Evolutionary conservation across 2,113 vertebrate genomes (phyloP), one percentile per base, ranked within the genome.

Genomic region (Petroica traversi): DNA sequence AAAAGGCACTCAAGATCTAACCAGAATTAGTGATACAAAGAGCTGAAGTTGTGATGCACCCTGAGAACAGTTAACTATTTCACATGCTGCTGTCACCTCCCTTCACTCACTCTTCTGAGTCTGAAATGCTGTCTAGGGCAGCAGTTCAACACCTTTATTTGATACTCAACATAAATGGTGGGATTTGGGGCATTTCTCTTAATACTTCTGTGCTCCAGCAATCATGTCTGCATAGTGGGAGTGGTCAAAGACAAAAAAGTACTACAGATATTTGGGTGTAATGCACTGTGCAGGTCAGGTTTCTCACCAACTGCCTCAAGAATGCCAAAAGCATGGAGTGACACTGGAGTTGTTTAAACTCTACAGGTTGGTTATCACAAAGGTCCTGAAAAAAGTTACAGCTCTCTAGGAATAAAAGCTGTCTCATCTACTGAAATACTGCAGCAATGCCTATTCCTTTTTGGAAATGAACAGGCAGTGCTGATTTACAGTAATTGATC

Each of bases 401-500:
- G 57, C 51, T 33, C 36, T 40, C 57, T 52, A 49, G 38, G 54
- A 95, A 81, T 33, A 92, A 72, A 78, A 93, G 18, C 69, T 43
- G 29, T 29, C 66, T 76, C 61, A 38, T 43, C 69, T 78, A 38
- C 43, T 52, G n/a, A 81, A 68, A 52, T 81, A 34, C 34, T 25
- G 20, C 40, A 87, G 84, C 61, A 59, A 33, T 34, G 45, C 40
- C 38, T 54, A 0, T 26, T 41, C 52, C 34, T 52, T 23, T 68
- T 93, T 87, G 45, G 58, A 83, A 85, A 78, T 43, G 73, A 89
- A 19, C 6, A 61, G 45, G 61, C 89, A 78, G 77, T 58, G 38
- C 54, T 75, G 87, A 89, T 82, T 88, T 89, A 78, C 7, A 79
- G 58, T 69, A 78, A 93, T 8, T 89, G 80, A 89, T 78, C 64